These are phyloP conservation scores for Orussus abietinus DNA, from an alignment of 1,140 invertebrate species.

Conservation along the genomic window DNA sequence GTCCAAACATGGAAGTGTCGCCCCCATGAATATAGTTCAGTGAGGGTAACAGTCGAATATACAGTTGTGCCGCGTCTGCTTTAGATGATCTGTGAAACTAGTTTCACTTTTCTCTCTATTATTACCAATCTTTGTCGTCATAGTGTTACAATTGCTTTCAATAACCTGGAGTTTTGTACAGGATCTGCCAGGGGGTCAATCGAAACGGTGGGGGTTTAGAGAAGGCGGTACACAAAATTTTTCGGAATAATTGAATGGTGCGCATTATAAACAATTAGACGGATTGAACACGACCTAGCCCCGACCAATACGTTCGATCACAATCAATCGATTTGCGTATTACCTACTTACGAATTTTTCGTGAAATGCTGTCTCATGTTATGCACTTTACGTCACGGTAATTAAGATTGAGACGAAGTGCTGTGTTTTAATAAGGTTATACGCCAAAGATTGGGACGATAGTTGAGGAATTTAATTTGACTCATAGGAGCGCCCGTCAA, in stretches of 20 bases:
- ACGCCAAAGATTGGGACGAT: slow-evolving; percentile 15
- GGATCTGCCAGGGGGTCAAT: slow-evolving; percentile 44
- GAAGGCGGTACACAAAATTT: slow-evolving; percentile 37
- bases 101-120: no score
- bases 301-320: not conserved
- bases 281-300: slow-evolving; percentile 5
- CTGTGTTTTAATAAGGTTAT: slow-evolving; percentile 24
- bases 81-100: no score
- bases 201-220: slow-evolving; percentile 36
- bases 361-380: slow-evolving; percentile 13
- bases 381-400: slow-evolving; percentile 15
- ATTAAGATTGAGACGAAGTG: slow-evolving; percentile 18
- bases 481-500: no score
- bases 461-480: not conserved
- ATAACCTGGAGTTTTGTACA: slow-evolving; percentile 24
- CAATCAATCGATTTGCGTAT: slow-evolving; percentile 2
- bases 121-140: no score
- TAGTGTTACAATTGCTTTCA: not conserved
- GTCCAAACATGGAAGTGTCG: no score
- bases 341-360: slow-evolving; percentile 18
- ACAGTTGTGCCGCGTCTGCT: no score
- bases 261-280: slow-evolving; percentile 30
- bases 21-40: no score
- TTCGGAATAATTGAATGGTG: slow-evolving; percentile 41
- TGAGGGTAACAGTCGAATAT: no score